Evolutionary conservation across 1,140 invertebrate species (phyloP), one percentile per base, ranked within the genome.

Genomic region (Sinonovacula constricta): DNA sequence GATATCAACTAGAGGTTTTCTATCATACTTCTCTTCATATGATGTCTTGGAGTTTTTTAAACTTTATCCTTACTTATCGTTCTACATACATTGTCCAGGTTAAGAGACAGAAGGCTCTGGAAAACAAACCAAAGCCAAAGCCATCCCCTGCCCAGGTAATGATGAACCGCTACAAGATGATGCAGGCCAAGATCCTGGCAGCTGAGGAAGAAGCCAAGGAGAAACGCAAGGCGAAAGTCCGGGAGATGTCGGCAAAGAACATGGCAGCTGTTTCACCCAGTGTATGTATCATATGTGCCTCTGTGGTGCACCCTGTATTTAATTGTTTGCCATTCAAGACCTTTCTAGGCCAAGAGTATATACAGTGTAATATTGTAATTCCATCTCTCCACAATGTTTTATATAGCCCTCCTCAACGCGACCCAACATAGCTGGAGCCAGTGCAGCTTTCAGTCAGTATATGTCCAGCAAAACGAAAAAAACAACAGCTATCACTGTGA

Each of bases 61-160:
- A n/a, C n/a, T n/a, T n/a, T n/a, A n/a, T n/a, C n/a, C n/a, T n/a
- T 49, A 49, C 12, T 49, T 49, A 12, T 49, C 12, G 45, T n/a
- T 49, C 26, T 57, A 14, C 54, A n/a, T 14, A 4, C 10, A 39
- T n/a, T n/a, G 15, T 72, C 15, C 34, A 82, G 81, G 28, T 65
- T 3, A 66, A 26, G 0, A 79, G 72, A 49, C 79, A 82, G 39
- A 82, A 82, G 18, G 56, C 53, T 14, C 31, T 71, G 15, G 60
- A 70, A 7, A 69, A 80, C 12, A 82, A 80, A 45, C 79, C 81
- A 30, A 54, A 56, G 30, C 60, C 45, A 0, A 81, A 79, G 36
- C 65, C 84, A 57, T 87, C 84, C 69, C 89, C 90, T 33, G 88
- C 86, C 31, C 85, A 90, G 68, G 89, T 89, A 10, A 90, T 91